These are phyloP conservation scores for Heliopora coerulea DNA, from an alignment of 92 coral and sea anemone genomes.

Conservation along the genomic window DNA sequence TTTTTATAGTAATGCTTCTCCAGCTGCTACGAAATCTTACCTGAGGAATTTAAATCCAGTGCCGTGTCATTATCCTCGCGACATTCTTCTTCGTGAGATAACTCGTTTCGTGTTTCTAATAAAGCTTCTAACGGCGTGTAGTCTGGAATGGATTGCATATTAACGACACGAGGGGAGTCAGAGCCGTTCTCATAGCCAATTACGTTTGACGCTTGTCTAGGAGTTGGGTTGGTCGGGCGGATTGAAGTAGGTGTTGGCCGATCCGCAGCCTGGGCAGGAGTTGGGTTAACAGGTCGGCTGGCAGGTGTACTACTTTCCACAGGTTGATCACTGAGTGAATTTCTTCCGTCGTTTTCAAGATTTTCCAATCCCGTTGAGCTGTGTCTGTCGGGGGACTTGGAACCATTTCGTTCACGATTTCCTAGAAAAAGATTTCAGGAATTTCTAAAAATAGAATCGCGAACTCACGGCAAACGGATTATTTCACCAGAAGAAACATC, in stretches of 20 bases:
- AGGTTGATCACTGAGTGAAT: slow-evolving; percentile 31
- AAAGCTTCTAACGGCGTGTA: slow-evolving; percentile 29
- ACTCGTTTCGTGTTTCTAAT: slow-evolving; percentile 31
- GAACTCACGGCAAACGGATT: neutral
- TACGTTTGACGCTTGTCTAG: slow-evolving; percentile 72
- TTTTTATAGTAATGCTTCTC: too few species aligned
- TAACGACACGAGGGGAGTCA: slow-evolving; percentile 14
- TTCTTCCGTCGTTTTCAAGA: slow-evolving; percentile 16
- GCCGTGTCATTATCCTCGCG: slow-evolving; percentile 32
- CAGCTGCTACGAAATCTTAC: too few species aligned
- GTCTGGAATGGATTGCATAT: neutral
- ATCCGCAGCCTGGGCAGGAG: slow-evolving; percentile 96
- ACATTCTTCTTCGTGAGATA: neutral
- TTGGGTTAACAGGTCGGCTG: slow-evolving; percentile 95
- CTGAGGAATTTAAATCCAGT: slow-evolving; percentile 29
- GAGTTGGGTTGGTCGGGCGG: slow-evolving; percentile 94
- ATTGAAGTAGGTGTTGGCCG: slow-evolving; percentile 67
- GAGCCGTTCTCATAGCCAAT: neutral
- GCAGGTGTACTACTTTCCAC: slow-evolving; percentile 68
- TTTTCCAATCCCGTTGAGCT: slow-evolving; percentile 32
- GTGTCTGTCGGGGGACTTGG: slow-evolving; percentile 24
- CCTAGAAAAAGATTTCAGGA: neutral
- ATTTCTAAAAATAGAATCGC: neutral
- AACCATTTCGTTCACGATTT: slow-evolving; percentile 18
- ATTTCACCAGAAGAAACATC: too few species aligned